Percentiles rank a stretch among this genome's conserved stretches.
Evolutionary conservation across 2,888 invertebrate species (phyloP).

Genomic region (Leptinotarsa tumamoca): DNA sequence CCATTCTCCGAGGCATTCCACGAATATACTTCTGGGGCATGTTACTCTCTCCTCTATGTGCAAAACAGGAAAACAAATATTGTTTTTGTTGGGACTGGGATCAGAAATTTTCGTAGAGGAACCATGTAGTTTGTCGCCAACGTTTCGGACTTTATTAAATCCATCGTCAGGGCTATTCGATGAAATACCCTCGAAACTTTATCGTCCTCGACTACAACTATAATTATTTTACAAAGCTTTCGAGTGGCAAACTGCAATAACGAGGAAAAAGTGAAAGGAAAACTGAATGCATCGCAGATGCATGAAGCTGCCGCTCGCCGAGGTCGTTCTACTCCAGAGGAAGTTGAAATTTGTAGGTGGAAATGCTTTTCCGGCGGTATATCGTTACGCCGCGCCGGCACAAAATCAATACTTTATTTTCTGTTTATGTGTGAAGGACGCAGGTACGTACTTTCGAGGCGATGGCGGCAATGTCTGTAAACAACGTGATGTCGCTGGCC

Average conservation of each 20-base stretch:
- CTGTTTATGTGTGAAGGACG: conserved; percentile 18
- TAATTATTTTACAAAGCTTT: not conserved
- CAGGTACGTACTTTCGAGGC: not conserved
- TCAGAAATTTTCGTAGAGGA: too few relatives aligned
- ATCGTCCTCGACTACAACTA: too few relatives aligned
- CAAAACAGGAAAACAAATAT: too few relatives aligned
- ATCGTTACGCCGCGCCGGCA: not conserved
- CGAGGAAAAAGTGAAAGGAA: conserved; percentile 17
- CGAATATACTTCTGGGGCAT: too few relatives aligned
- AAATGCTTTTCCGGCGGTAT: conserved; percentile 9
- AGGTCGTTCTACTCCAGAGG: conserved; percentile 14
- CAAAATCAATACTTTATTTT: conserved; percentile 18
- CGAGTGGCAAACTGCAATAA: not conserved
- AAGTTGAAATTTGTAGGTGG: conserved; percentile 13
- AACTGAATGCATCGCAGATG: not conserved
- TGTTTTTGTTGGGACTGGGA: too few relatives aligned
- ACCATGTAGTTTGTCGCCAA: too few relatives aligned
- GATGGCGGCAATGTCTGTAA: not conserved
- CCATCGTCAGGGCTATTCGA: too few relatives aligned
- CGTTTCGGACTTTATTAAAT: too few relatives aligned
- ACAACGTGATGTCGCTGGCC: conserved; percentile 3
- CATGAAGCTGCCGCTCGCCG: not conserved
- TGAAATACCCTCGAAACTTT: too few relatives aligned
- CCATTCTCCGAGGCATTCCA: too few relatives aligned
- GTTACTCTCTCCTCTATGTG: too few relatives aligned